Percentiles rank a stretch among this genome's conserved stretches.
phyloP scores from a whole-genome alignment of 2,797 vertebrate genomes.

The Gallinago nigripennis region DNA sequence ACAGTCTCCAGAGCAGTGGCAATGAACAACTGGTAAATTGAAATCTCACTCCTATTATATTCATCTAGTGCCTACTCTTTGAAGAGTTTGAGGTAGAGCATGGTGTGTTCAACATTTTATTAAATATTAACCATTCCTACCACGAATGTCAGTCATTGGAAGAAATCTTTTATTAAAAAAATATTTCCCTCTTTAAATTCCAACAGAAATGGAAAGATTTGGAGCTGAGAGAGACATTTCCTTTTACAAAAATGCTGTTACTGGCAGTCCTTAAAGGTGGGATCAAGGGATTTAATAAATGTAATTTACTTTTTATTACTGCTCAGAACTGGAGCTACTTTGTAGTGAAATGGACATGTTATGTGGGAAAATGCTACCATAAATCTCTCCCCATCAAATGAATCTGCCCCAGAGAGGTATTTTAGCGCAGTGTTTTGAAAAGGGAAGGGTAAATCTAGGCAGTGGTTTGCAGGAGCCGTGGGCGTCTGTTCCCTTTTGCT shows the following conservation, averaged over 20 bases:
- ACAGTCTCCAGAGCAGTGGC: background rate
- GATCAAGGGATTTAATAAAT: conserved; percentile 62
- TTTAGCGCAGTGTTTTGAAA: conserved; percentile 25
- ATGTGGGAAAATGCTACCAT: conserved; percentile 26
- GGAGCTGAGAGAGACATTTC: conserved; percentile 31
- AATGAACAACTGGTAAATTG: background rate
- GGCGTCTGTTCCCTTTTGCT: background rate
- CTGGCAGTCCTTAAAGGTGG: conserved; percentile 43
- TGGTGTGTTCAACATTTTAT: background rate
- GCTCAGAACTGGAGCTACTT: conserved; percentile 30
- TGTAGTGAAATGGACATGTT: conserved; percentile 12
- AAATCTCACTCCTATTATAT: background rate
- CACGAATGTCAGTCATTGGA: background rate
- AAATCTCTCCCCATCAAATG: conserved; percentile 33
- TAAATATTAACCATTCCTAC: background rate
- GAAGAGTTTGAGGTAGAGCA: background rate
- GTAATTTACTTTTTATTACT: conserved; percentile 67
- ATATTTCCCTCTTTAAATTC: conserved; percentile 19
- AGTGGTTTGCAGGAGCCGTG: background rate
- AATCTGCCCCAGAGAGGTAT: background rate
- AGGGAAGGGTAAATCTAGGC: background rate
- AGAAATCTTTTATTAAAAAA: conserved; percentile 30
- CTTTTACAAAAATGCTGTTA: conserved; percentile 59
- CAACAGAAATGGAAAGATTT: conserved; percentile 15
- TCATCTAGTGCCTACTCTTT: background rate